Evolutionary conservation across 2,113 vertebrate species (phyloP).

Genomic region (Procapra przewalskii): DNA sequence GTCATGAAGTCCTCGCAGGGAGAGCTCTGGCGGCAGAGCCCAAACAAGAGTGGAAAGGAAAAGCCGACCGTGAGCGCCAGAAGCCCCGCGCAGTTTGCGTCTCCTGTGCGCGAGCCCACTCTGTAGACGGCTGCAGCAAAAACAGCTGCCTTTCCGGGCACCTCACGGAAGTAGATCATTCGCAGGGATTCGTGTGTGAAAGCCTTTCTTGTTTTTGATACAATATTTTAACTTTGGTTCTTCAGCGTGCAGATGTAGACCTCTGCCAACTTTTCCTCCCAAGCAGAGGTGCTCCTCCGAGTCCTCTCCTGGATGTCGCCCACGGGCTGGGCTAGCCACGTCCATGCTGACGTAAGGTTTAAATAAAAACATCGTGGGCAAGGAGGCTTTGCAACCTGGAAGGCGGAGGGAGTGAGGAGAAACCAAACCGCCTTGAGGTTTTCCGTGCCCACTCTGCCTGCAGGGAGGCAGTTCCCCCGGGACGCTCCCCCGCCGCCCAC

Average conservation of each 20-base stretch:
- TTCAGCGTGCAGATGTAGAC: background rate
- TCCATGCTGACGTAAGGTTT: background rate
- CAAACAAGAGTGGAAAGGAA: background rate
- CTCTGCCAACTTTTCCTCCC: background rate
- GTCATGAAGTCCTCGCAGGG: fast-evolving
- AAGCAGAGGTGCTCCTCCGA: background rate
- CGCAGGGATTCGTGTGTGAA: background rate
- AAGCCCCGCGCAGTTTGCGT: fast-evolving
- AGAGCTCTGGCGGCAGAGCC: fast-evolving
- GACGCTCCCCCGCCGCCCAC: fast-evolving
- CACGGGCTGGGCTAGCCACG: background rate
- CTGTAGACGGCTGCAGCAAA: background rate
- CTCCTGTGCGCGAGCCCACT: fast-evolving
- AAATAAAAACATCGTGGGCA: fast-evolving
- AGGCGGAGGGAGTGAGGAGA: fast-evolving
- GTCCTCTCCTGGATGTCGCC: fast-evolving
- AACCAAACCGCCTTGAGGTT: fast-evolving
- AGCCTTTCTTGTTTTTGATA: background rate
- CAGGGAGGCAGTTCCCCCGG: fast-evolving
- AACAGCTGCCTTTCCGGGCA: background rate
- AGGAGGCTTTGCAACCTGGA: too few species aligned
- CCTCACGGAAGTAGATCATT: background rate
- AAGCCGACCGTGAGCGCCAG: fast-evolving
- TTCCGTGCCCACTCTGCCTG: background rate
- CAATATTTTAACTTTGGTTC: background rate